Conservation (phyloP, 1,140 invertebrate species). For the Lanistes nyassanus region DNA sequence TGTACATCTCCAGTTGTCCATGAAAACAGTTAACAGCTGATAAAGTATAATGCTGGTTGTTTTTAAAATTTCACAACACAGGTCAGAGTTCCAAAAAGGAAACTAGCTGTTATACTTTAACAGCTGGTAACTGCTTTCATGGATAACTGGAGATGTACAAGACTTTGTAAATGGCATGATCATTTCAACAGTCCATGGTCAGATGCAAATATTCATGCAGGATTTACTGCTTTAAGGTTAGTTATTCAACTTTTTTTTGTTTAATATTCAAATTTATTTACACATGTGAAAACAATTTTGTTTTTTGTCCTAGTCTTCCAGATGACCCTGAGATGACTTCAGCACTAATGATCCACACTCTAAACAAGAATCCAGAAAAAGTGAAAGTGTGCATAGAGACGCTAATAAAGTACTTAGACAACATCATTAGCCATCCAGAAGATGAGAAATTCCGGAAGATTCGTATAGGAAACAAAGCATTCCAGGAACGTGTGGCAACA, state of each 20-base stretch:
- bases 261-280: neutral
- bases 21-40: too few species aligned
- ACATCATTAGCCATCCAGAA: constrained; percentile 84
- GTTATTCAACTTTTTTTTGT: neutral
- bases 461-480: constrained; percentile 82
- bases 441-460: constrained; percentile 94
- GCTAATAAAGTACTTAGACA: constrained; percentile 89
- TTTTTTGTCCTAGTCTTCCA: constrained; percentile 71
- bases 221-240: too few species aligned
- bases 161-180: too few species aligned
- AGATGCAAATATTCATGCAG: too few species aligned
- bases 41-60: too few species aligned
- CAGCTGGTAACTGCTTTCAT: too few species aligned
- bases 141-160: too few species aligned
- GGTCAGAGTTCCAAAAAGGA: too few species aligned
- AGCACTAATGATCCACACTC: constrained; percentile 79
- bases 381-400: constrained; percentile 86
- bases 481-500: constrained; percentile 81
- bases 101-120: too few species aligned
- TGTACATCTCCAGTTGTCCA: too few species aligned
- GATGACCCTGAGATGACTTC: constrained; percentile 66
- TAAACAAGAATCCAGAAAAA: constrained; percentile 84
- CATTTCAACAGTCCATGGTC: too few species aligned
- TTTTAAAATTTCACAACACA: too few species aligned
- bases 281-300: neutral